Evolutionary conservation across 2,888 invertebrate genomes (phyloP), one percentile per base, ranked within the genome.

Genomic region (Drosophila pseudotakahashii): DNA sequence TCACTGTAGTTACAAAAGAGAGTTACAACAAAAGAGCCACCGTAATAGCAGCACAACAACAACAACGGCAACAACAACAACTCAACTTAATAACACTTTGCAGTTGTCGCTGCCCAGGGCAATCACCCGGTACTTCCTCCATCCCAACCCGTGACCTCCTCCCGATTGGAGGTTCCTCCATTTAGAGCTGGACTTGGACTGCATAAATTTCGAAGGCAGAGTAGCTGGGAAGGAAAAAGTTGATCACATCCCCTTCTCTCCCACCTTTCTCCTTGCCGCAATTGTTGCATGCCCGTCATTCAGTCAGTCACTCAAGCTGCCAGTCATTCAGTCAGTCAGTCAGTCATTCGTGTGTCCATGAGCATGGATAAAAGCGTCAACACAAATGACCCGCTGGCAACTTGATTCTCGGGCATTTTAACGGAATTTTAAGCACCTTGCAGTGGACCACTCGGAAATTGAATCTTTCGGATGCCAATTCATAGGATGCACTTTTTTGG

Each of bases 11-110:
- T 9, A 10, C 45, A 30, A 7, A 47, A 9, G 14, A 14, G 14
- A 42, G 23, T 42, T 11, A n/a, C 59, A 36, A 37, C 32, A 51
- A 66, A 61, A 52, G 62, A 39, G 32, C 52, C 34, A 60, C 45
- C 26, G 45, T 42, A 36, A 51, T 37, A 30, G 14, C 30, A 36
- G 37, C 41, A 34, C 32, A 51, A 74, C 45, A 45, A 41, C 44
- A 41, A 39, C 47, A 66, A 58, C 63, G 30, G 39, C n/a, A 60
- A 42, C 67, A 76, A 76, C 74, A 79, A 66, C 69, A 74, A 73
- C 73, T 70, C 70, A 70, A 77, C 77, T 77, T 75, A 83, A 83
- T 80, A 75, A 74, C 70, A 78, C 79, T 81, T 76, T 82, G 60
- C 66, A 71, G 70, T 75, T 79, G 74, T 73, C 62, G 69, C 70